These are phyloP conservation scores for Fissipunctia ypsillon DNA, from an alignment of 2,888 invertebrate genomes.

Conservation along the genomic window DNA sequence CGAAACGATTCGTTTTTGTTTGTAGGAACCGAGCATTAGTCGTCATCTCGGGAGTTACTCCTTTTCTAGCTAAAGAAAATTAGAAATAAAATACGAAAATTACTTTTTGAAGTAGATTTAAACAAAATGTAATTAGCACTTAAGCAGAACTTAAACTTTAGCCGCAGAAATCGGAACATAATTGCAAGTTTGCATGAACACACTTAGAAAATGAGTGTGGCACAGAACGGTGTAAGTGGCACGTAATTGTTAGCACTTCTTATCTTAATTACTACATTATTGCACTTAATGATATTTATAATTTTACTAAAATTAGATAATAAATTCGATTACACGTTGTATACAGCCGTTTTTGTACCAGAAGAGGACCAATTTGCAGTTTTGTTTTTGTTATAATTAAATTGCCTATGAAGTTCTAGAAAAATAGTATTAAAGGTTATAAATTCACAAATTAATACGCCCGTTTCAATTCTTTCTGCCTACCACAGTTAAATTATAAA, in stretches of 20 bases:
- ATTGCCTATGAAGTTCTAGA: no score
- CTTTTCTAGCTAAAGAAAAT: background rate
- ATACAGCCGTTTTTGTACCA: background rate
- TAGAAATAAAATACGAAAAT: background rate
- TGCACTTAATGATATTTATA: conserved; percentile 6
- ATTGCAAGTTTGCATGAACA: conserved; percentile 23
- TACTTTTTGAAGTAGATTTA: background rate
- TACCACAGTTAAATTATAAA: no score
- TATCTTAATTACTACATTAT: conserved; percentile 38
- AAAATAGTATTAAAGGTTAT: conserved; percentile 5
- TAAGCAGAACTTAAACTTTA: background rate
- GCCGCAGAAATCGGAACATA: conserved; percentile 1
- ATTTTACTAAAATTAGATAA: conserved; percentile 20
- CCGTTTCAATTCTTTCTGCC: conserved; percentile 16
- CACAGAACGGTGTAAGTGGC: conserved; percentile 8
- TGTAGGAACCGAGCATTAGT: no score
- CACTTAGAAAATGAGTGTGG: conserved; percentile 19
- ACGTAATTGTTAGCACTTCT: conserved; percentile 18
- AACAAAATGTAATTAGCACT: background rate
- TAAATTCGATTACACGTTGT: conserved; percentile 8
- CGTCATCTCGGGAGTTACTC: background rate
- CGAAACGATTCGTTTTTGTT: no score
- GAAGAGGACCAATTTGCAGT: background rate
- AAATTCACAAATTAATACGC: conserved; percentile 11
- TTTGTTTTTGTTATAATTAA: conserved; percentile 9